These are phyloP conservation scores for Drosophila recens DNA, from an alignment of 2,888 invertebrate genomes.

Conservation along the genomic window DNA sequence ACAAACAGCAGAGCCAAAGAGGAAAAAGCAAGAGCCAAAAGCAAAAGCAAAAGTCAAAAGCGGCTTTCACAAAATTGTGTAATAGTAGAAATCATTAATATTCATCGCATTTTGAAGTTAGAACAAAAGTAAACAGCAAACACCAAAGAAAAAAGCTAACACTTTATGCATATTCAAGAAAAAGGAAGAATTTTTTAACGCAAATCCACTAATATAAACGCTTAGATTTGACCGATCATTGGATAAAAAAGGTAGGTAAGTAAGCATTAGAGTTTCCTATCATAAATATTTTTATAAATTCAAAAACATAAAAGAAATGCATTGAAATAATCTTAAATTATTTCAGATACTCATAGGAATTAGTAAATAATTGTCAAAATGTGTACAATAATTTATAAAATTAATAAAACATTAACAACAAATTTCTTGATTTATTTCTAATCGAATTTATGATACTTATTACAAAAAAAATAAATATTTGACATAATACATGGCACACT, in stretches of 20 bases:
- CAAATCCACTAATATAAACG: not conserved
- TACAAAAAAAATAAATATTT: not conserved
- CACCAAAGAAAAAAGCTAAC: not conserved
- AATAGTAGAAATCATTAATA: constrained; percentile 81
- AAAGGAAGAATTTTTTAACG: not conserved
- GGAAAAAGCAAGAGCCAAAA: constrained; percentile 16
- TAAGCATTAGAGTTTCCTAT: not conserved
- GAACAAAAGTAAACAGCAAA: constrained; percentile 19
- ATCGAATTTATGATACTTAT: not conserved
- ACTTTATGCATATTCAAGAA: constrained; percentile 34
- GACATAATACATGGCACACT: not conserved
- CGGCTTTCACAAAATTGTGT: constrained; percentile 43
- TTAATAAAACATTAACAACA: too few species aligned
- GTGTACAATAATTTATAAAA: too few species aligned
- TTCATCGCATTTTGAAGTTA: constrained; percentile 70
- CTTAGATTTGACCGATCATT: not conserved
- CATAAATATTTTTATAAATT: too few species aligned
- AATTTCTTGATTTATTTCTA: too few species aligned
- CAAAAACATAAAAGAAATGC: too few species aligned
- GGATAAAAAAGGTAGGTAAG: not conserved
- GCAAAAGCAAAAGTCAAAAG: constrained; percentile 21
- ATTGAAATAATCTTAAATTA: too few species aligned
- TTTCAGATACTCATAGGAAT: too few species aligned
- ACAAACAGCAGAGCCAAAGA: constrained; percentile 33
- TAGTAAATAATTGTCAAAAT: too few species aligned